Percentiles rank a stretch among this genome's conserved stretches.
phyloP scores from a whole-genome alignment of 2,888 invertebrate genomes.

The Aproaerema taeniolella region DNA sequence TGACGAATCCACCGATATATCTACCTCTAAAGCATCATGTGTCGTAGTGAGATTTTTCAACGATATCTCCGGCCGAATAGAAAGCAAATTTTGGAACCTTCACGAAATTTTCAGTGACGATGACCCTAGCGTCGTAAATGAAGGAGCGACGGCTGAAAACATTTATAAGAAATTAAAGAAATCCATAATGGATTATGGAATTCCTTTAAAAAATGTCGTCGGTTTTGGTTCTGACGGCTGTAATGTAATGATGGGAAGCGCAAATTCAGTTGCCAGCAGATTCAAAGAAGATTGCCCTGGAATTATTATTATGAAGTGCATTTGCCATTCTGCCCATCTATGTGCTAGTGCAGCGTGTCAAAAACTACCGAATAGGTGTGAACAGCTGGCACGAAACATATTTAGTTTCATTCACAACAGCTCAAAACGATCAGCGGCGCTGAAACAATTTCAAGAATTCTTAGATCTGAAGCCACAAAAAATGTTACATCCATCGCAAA shows the following conservation, averaged over 20 bases:
- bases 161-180: neutral
- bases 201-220: conserved; percentile 24
- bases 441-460: conserved; percentile 1
- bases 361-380: conserved; percentile 27
- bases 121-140: neutral
- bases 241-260: conserved; percentile 32
- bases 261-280: conserved; percentile 29
- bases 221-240: conserved; percentile 36
- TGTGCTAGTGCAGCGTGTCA: conserved; percentile 32
- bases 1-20: neutral
- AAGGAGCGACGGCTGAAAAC: neutral
- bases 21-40: neutral
- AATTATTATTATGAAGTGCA: conserved; percentile 31
- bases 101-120: neutral
- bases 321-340: conserved; percentile 35
- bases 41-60: no score
- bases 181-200: neutral
- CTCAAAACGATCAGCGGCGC: neutral
- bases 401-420: conserved; percentile 26
- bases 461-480: neutral
- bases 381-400: conserved; percentile 31
- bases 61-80: neutral
- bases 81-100: neutral
- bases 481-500: conserved; percentile 8
- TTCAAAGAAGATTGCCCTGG: conserved; percentile 26